Evolutionary conservation across 23 tunicate species (phyloP), one percentile per base, ranked within the genome.

Genomic region (Diplosoma virens): DNA sequence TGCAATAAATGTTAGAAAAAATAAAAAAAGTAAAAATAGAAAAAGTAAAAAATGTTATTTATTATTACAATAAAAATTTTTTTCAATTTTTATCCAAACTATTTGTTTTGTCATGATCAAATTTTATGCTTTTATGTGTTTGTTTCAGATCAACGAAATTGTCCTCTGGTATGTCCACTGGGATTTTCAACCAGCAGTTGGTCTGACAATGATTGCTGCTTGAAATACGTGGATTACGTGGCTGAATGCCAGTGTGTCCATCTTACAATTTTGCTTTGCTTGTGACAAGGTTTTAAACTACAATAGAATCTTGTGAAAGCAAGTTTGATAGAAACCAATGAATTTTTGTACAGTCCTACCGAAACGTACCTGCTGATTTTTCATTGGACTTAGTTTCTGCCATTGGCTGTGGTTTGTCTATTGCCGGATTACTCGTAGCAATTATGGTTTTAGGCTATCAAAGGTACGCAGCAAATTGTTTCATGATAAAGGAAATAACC

Each of bases 181-280:
- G 74, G 23, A 67, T 21, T 67, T 29, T 14, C 20, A 17, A 35
- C 50, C 7, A 34, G 7, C 22, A 7, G 7, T 7, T 67, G 74
- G 74, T 67, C 74, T 2, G 25, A 9, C 25, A 26, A 34, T 34
- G 74, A 52, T 34, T 67, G 74, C 25, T 16, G 3, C 9, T 25
- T 72, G 78, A 72, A 48, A 47, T 24, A 4, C 1, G 4, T 7
- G 2, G 33, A 11, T 28, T 35, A 27, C 1, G 24, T 16, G 4
- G 33, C 61, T 24, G 60, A 22, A 24, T 67, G 74, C 52, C 50
- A 36, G 3, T 67, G 74, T 22, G 17, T 3, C 7, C 74, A 67
- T 37, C 74, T 67, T 28, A 67, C 74, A 17, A 67, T 29, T 67
- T 67, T 67, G 74, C 74, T 2, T 29, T 67, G 25, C 50, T 67